Evolutionary conservation across 2,113 vertebrate genomes (phyloP).

Genomic region (Muntiacus reevesi): DNA sequence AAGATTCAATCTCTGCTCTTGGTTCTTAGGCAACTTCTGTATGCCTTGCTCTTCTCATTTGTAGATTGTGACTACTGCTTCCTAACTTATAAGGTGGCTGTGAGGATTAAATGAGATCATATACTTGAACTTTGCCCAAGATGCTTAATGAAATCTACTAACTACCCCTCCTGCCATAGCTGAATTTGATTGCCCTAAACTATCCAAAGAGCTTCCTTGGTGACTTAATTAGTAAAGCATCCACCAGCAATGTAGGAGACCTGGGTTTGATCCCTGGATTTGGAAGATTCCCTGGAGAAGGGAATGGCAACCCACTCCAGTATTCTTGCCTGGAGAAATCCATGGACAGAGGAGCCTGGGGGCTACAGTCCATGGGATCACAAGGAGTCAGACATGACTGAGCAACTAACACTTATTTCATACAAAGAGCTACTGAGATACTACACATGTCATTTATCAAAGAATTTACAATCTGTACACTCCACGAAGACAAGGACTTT

Average conservation of each 20-base stretch:
- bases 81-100: not conserved
- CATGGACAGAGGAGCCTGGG: not conserved
- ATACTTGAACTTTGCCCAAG: not conserved
- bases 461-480: not conserved
- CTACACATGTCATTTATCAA: not conserved
- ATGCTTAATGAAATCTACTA: not conserved
- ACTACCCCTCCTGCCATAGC: not conserved
- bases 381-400: not conserved
- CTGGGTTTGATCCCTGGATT: not conserved
- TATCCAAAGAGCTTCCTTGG: not conserved
- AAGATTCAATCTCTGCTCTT: not conserved
- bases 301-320: not conserved
- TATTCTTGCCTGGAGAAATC: not conserved
- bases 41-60: not conserved
- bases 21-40: not conserved
- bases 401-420: not conserved
- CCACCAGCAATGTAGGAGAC: not conserved
- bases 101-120: not conserved
- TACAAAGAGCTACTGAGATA: not conserved
- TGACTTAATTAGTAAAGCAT: not conserved
- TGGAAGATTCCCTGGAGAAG: not conserved
- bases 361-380: not conserved
- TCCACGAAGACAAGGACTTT: not conserved
- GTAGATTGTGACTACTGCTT: not conserved
- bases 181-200: not conserved